Evolutionary conservation across 2,888 invertebrate species (phyloP), one percentile per base, ranked within the genome.

Genomic region (Pyrrhia umbra): DNA sequence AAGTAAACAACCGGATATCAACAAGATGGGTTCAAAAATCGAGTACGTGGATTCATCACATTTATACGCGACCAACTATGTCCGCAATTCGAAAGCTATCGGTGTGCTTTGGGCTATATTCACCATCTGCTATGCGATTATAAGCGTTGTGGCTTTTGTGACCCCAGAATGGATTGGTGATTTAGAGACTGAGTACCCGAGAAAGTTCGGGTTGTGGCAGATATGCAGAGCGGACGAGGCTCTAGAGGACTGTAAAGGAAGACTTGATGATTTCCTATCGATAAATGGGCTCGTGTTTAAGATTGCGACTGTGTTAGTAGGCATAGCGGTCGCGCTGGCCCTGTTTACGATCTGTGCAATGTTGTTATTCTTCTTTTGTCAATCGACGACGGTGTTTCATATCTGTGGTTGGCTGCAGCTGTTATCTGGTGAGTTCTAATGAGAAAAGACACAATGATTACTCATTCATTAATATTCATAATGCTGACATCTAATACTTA

Each of bases 101-200:
- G 99, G 98, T 54, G 99, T 99, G 68, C 96, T 99, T 79, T 99
- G 99, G 99, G 99, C 98, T 71, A 98, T 99, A 88, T 99, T 99
- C 93, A 98, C 98, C 78, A 98, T 99, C 88, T 99, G 99, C 94
- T 99, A 98, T 91, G 98, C 98, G 75, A 98, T 99, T 86, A 98
- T 99, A 86, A 97, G 97, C 84, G 97, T 98, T 80, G 98, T 99
- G 30, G 98, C 98, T 4, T 99, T 99, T 91, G 97, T 99, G 63
- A 99, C 99, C 70, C 99, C 99, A 43, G 97, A 98, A 93, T 98
- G 98, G 98, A 96, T 98, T 70, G 98, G 98, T 10, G 97, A 97
- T 92, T 95, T 97, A 81, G 97, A 97, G 81, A 97, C 98, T 73
- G 97, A 98, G 80, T 97, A 97, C 85, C 97, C 98, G 0, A 98